Evolutionary conservation across 2,888 invertebrate genomes (phyloP), one percentile per base, ranked within the genome.

Genomic region (Thecophora atra): DNA sequence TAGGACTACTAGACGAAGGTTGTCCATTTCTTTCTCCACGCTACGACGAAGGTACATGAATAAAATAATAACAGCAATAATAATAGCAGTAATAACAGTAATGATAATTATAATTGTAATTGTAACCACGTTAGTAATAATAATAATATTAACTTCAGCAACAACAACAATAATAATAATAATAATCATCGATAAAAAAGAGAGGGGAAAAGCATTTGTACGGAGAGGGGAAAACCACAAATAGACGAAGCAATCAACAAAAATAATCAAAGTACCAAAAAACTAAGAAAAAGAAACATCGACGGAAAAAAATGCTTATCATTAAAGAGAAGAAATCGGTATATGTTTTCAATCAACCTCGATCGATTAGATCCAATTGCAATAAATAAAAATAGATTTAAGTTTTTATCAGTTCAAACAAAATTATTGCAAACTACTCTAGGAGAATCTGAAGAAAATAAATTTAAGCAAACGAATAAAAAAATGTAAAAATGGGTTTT

Each of bases 21-120:
- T 83, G 84, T 79, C 81, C 80, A 81, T 79, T 80, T 79, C 80
- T 83, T 79, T 82, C 83, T 76, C 79, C 78, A 77, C 84, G 83
- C 83, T 83, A 77, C 54, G 71, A 77, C 54, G 72, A 37, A 28
- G 79, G 81, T 82, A 70, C 58, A 58, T 51, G 62, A 70, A 70
- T 70, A 62, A 70, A 70, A 70, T 62, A 70, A 70, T 70, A 70
- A 70, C 47, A 70, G 47, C 26, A 62, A 69, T 54, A 54, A 3
- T n/a, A n/a, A 54, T 54, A 54, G 21, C 21, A 54, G 11, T 37
- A 37, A 37, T 37, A 37, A 37, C n/a, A n/a, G n/a, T 37, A 37
- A 37, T 37, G 37, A 37, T 37, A 37, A 37, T 37, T 8, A 37
- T 37, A 37, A 11, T 37, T 8, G 11, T 37, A 37, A 37, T 37